A percentile compares a stretch with the other conserved stretches of the same genome.
Conservation (phyloP, 2,888 invertebrate species). For the Acronicta aceris region DNA sequence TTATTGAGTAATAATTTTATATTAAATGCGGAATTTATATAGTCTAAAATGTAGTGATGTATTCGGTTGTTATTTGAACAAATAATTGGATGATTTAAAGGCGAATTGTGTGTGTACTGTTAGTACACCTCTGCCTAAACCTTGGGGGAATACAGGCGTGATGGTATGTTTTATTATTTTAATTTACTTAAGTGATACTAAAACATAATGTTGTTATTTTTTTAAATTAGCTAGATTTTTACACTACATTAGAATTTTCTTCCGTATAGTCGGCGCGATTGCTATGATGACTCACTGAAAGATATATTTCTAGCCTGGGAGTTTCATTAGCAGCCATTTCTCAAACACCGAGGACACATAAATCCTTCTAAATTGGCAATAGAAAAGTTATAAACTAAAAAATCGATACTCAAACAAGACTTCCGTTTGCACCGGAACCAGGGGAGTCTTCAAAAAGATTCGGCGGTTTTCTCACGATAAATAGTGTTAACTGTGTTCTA, state of each 20-base stretch:
- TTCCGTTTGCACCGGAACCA: conserved; percentile 52
- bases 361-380: conserved; percentile 52
- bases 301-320: conserved; percentile 25
- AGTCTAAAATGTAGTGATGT: background rate
- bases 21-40: conserved; percentile 8
- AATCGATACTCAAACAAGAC: conserved; percentile 17
- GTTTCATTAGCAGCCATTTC: conserved; percentile 31
- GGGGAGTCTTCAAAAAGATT: conserved; percentile 37
- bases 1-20: conserved; percentile 6
- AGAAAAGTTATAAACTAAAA: conserved; percentile 33
- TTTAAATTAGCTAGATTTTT: too few species aligned
- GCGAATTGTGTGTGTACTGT: too few species aligned
- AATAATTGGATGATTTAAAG: background rate
- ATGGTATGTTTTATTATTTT: too few species aligned
- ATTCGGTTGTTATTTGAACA: background rate
- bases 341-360: conserved; percentile 48
- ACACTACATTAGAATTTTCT: too few species aligned
- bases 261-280: background rate
- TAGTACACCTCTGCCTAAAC: too few species aligned
- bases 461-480: conserved; percentile 50
- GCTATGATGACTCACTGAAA: conserved; percentile 4
- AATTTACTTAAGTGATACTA: too few species aligned
- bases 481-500: conserved; percentile 45
- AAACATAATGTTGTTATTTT: too few species aligned
- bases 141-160: too few species aligned